Conservation (phyloP, 2,797 vertebrate species). For the Falco concolor region DNA sequence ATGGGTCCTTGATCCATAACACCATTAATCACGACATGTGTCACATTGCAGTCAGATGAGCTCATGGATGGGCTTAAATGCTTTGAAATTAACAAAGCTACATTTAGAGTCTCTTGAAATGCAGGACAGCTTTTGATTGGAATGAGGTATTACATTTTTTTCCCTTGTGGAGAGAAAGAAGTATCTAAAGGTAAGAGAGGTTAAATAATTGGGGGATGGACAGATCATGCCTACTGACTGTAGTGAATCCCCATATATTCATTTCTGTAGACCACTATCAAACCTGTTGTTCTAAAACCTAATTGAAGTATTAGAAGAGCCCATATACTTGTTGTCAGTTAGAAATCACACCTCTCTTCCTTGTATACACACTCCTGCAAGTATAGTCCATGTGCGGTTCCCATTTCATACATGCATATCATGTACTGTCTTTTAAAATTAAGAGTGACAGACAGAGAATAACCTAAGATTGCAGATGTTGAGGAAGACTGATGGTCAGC, state of each 20-base stretch:
- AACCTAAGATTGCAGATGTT: background rate
- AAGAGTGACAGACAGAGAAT: background rate
- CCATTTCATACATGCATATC: background rate
- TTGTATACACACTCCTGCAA: background rate
- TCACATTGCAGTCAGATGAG: background rate
- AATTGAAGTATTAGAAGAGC: background rate
- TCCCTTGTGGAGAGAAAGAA: background rate
- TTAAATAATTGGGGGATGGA: background rate
- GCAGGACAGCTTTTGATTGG: background rate
- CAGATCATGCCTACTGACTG: background rate
- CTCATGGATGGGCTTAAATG: background rate
- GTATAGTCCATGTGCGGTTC: background rate
- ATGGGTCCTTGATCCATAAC: background rate
- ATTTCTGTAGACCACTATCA: background rate
- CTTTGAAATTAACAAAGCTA: constrained; percentile 2
- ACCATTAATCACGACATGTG: background rate
- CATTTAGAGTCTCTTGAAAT: background rate
- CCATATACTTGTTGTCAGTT: background rate
- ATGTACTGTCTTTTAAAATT: background rate
- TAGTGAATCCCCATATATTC: background rate
- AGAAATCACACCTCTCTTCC: background rate
- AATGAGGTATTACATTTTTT: background rate
- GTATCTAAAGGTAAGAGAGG: background rate
- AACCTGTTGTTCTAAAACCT: background rate
- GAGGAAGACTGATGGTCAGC: background rate